Evolutionary conservation across 2,797 vertebrate genomes (phyloP).

Genomic region (Esox lucius): DNA sequence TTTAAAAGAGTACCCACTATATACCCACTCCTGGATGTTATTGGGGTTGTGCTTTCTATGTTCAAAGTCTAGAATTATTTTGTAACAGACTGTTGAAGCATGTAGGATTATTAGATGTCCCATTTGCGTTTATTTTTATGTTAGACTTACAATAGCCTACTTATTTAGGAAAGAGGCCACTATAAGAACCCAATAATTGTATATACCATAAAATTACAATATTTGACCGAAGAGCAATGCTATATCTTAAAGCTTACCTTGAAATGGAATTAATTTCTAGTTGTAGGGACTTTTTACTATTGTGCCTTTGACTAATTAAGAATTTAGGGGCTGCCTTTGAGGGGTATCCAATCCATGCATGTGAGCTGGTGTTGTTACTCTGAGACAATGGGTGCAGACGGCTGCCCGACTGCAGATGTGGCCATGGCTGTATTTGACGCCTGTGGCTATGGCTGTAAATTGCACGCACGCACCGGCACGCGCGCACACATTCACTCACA

Average conservation of each 20-base stretch:
- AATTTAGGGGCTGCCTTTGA: constrained; percentile 67
- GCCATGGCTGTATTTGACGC: constrained; percentile 42
- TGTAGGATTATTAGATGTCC: no score
- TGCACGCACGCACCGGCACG: constrained; percentile 48
- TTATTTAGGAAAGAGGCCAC: not conserved
- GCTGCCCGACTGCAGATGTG: constrained; percentile 75
- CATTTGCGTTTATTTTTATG: not conserved
- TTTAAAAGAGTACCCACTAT: no score
- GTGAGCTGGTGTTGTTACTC: constrained; percentile 63
- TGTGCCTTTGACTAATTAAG: constrained; percentile 61
- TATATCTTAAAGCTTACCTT: constrained; percentile 33
- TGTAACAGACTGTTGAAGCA: no score
- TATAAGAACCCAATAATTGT: not conserved
- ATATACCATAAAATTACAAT: constrained; percentile 20
- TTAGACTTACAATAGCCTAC: not conserved
- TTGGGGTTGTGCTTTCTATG: no score
- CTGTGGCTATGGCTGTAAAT: constrained; percentile 59
- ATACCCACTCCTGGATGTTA: no score
- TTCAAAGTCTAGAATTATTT: no score
- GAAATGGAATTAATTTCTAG: constrained; percentile 41
- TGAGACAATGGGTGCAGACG: constrained; percentile 79
- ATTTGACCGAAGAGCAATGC: not conserved
- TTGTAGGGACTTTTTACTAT: constrained; percentile 39
- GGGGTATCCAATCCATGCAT: constrained; percentile 68
- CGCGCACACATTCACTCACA: constrained; percentile 23